phyloP scores from a whole-genome alignment of 2,797 vertebrate genomes.

The Crocidura indochinensis region DNA sequence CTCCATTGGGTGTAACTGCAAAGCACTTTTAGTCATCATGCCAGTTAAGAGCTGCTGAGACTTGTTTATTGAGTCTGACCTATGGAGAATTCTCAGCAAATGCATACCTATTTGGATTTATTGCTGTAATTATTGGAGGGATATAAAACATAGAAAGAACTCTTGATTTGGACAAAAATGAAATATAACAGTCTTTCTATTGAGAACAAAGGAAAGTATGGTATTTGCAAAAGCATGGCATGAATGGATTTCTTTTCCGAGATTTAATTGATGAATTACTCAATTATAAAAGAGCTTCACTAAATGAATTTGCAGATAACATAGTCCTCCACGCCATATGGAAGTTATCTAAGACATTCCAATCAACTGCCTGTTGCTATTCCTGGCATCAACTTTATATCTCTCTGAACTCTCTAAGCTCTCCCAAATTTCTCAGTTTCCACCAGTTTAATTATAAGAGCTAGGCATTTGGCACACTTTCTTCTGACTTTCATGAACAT shows the following conservation, averaged over 20 bases:
- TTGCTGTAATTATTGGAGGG: constrained; percentile 30
- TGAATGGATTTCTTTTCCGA: background rate
- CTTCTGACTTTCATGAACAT: constrained; percentile 12
- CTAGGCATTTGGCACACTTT: constrained; percentile 6
- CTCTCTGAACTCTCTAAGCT: background rate
- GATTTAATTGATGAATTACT: background rate
- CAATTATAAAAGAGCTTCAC: background rate
- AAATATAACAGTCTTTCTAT: background rate
- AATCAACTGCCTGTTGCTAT: background rate
- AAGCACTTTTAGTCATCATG: constrained; percentile 10
- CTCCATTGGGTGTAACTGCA: background rate
- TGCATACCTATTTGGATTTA: background rate
- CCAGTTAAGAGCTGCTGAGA: background rate
- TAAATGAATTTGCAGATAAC: background rate
- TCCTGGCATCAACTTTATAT: background rate
- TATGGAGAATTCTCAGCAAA: background rate
- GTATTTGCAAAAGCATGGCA: constrained; percentile 45
- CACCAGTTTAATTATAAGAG: constrained; percentile 10
- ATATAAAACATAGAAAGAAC: background rate
- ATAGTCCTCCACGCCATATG: background rate
- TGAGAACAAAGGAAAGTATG: constrained; percentile 7
- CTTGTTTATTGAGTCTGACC: constrained; percentile 47
- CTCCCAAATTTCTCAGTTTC: constrained; percentile 46
- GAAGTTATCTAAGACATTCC: background rate
- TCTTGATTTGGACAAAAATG: constrained; percentile 32